A percentile compares a stretch with the other conserved stretches of the same genome.
phyloP scores from a whole-genome alignment of 2,113 vertebrate genomes.

The Paralichthys olivaceus region DNA sequence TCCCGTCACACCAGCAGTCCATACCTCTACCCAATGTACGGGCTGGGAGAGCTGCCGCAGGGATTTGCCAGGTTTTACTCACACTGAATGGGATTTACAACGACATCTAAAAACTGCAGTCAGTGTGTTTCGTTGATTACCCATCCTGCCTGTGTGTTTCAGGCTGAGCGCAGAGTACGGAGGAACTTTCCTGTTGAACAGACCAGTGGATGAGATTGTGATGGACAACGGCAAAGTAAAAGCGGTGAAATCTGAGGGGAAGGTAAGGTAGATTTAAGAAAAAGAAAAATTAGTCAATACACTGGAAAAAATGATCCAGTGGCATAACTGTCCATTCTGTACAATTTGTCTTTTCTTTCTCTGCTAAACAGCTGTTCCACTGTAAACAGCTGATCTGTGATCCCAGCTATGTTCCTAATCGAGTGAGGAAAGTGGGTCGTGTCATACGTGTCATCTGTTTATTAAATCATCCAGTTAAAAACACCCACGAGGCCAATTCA shows the following conservation, averaged over 20 bases:
- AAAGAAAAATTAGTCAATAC: background rate
- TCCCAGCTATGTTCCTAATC: slow-evolving; percentile 89
- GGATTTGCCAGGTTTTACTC: slow-evolving; percentile 80
- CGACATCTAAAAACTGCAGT: background rate
- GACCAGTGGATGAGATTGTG: slow-evolving; percentile 91
- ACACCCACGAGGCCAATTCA: slow-evolving; percentile 92
- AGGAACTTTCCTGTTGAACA: slow-evolving; percentile 93
- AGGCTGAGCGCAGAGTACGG: slow-evolving; percentile 94
- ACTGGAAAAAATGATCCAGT: background rate
- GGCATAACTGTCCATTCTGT: background rate
- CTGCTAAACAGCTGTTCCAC: slow-evolving; percentile 84
- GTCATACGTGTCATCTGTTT: slow-evolving; percentile 94
- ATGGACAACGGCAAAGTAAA: slow-evolving; percentile 90
- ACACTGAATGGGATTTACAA: too few species aligned
- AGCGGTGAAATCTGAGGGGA: slow-evolving; percentile 93
- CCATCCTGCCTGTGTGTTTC: slow-evolving; percentile 36
- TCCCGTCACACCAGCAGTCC: slow-evolving; percentile 77
- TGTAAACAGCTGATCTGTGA: slow-evolving; percentile 98
- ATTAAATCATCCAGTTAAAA: slow-evolving; percentile 94
- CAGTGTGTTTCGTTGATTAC: background rate
- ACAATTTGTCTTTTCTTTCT: background rate
- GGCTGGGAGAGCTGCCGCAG: slow-evolving; percentile 81
- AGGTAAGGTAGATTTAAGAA: slow-evolving; percentile 82
- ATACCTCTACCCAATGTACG: slow-evolving; percentile 82
- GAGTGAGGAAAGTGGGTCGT: slow-evolving; percentile 90